A percentile compares a stretch with the other conserved stretches of the same genome.
These are phyloP conservation scores for Phasia obesa DNA, from an alignment of 2,888 invertebrate species.

Conservation along the genomic window DNA sequence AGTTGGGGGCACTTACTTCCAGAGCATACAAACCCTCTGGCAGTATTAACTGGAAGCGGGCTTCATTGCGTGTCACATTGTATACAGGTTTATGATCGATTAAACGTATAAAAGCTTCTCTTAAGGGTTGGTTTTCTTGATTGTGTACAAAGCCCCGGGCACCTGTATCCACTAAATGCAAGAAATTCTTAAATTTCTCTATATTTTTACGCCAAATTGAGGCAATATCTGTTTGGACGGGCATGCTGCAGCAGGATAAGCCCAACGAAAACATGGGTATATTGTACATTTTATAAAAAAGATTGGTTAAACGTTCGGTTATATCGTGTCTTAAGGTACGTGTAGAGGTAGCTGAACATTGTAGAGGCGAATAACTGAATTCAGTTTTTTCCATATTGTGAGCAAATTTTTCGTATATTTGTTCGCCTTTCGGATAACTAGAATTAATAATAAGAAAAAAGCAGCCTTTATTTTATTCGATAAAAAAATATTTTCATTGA, in stretches of 20 bases:
- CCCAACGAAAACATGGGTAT: constrained; percentile 88
- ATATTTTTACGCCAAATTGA: constrained; percentile 88
- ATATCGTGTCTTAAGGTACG: constrained; percentile 76
- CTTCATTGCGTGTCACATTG: constrained; percentile 87
- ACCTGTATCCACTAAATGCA: constrained; percentile 86
- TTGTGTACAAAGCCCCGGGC: constrained; percentile 88
- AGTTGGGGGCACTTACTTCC: constrained; percentile 85
- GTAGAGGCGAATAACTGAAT: constrained; percentile 76
- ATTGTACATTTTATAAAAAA: constrained; percentile 85
- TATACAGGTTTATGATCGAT: constrained; percentile 83
- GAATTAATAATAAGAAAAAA: constrained; percentile 8
- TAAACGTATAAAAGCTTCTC: constrained; percentile 88
- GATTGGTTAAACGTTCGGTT: constrained; percentile 84
- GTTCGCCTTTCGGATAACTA: constrained; percentile 77
- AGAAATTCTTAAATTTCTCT: constrained; percentile 85
- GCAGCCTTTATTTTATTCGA: not conserved
- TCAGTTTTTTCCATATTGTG: constrained; percentile 78
- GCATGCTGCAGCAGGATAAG: constrained; percentile 93
- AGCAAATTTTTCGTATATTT: constrained; percentile 78
- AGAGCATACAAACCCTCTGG: constrained; percentile 87
- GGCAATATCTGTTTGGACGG: constrained; percentile 86
- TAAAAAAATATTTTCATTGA: not conserved
- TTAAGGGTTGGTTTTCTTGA: constrained; percentile 85
- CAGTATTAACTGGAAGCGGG: constrained; percentile 88
- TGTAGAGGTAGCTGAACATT: constrained; percentile 76